Percentiles rank a stretch among this genome's conserved stretches.
Conservation (phyloP, 2,797 vertebrate species). For the Myotis myotis region DNA sequence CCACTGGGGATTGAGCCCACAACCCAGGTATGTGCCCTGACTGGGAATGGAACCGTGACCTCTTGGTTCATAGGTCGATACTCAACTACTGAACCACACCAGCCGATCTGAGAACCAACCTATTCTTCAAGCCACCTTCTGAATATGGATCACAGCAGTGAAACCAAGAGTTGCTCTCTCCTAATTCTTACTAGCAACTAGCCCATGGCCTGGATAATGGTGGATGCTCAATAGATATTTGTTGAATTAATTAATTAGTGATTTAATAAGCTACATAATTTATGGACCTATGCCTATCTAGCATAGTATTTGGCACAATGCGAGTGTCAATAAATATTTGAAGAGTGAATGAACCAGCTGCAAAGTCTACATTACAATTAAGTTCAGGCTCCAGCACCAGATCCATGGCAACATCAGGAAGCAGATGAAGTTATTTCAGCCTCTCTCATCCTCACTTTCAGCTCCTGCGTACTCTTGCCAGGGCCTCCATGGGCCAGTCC, state of each 20-base stretch:
- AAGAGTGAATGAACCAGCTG: not conserved
- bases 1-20: too few relatives aligned
- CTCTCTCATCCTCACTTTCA: not conserved
- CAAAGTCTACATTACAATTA: not conserved
- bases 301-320: not conserved
- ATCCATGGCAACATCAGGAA: not conserved
- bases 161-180: not conserved
- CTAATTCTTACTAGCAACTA: not conserved
- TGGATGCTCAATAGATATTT: not conserved
- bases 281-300: not conserved
- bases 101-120: not conserved
- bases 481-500: not conserved
- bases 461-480: too few relatives aligned
- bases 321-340: not conserved
- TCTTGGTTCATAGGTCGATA: too few relatives aligned
- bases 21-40: too few relatives aligned
- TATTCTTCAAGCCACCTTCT: not conserved
- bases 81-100: too few relatives aligned
- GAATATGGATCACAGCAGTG: not conserved
- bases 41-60: too few relatives aligned
- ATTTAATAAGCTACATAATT: slow-evolving; percentile 1
- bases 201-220: not conserved
- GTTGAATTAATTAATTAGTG: not conserved
- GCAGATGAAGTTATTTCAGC: not conserved
- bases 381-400: not conserved